Evolutionary conservation across 2,888 invertebrate species (phyloP), one percentile per base, ranked within the genome.

Genomic region (Creontiades dilutus): DNA sequence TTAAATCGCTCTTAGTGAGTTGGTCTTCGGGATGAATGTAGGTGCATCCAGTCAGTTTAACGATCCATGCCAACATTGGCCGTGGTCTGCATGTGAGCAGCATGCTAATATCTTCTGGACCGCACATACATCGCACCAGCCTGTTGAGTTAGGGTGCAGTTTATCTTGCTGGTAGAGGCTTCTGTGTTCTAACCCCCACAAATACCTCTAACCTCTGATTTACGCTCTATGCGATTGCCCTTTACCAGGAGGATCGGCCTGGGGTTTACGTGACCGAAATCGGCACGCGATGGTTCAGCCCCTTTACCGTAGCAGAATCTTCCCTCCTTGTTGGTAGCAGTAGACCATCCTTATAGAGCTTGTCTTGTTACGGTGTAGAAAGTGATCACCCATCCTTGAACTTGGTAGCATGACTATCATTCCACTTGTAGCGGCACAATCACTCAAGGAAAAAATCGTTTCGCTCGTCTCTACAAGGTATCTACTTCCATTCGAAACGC

Each of bases 181-280:
- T n/a, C 57, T n/a, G 19, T 37, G 37, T 37, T 16, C 52, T 16
- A 23, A 9, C 68, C 68, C 68, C 68, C 37, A 37, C 37, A 37
- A 19, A 11, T 23, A 68, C 23, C 19, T 23, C 68, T 68, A 68
- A 68, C 68, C 68, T 27, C 68, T 68, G 68, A 68, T 68, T 23
- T 68, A 68, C 68, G 68, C 68, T 23, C 68, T 11, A 5, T 23
- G 27, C 68, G 27, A 27, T 68, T 68, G 68, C 68, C 68, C 68
- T 68, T 68, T 68, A 11, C 23, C 68, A 12, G 1, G 61, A 19
- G 61, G n/a, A 61, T 61, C 61, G 61, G 61, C 61, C 61, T 61
- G 61, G 61, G 9, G 68, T 68, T 68, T 23, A 68, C 68, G 68
- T 68, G 68, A 68, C 68, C 23, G 68, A 68, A 68, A 68, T 68